Percentiles rank a stretch among this genome's conserved stretches.
Evolutionary conservation across 2,113 vertebrate genomes (phyloP).

Genomic region (Chionodraco myersi): DNA sequence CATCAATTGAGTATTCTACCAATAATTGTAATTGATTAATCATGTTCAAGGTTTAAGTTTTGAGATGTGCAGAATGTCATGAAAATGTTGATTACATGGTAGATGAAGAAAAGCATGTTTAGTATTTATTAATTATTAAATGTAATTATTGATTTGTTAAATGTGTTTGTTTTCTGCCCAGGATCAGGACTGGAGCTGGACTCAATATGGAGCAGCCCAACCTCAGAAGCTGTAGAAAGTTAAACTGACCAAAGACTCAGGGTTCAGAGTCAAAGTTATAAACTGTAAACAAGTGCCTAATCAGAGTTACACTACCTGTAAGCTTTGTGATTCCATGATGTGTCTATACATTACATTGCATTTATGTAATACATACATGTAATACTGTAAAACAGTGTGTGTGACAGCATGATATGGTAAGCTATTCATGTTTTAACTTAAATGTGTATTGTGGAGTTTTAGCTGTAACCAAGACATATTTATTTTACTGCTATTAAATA

Average conservation of each 20-base stretch:
- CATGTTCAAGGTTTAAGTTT: background rate
- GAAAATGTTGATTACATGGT: background rate
- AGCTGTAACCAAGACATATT: conserved; percentile 52
- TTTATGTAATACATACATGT: background rate
- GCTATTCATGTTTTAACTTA: conserved; percentile 40
- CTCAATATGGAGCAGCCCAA: conserved; percentile 77
- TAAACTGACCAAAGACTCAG: conserved; percentile 15
- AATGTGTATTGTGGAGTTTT: conserved; percentile 39
- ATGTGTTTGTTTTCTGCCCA: conserved; percentile 69
- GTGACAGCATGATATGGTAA: conserved; percentile 22
- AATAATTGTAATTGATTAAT: too few species aligned
- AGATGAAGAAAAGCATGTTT: background rate
- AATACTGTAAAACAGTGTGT: conserved; percentile 26
- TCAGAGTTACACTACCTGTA: conserved; percentile 33
- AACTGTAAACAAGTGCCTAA: conserved; percentile 41
- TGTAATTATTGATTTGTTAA: background rate
- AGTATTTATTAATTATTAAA: background rate
- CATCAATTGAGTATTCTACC: background rate
- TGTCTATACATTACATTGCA: conserved; percentile 8
- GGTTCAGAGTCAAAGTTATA: background rate
- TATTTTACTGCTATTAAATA: conserved; percentile 56
- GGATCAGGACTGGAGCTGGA: conserved; percentile 95
- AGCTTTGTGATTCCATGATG: conserved; percentile 32
- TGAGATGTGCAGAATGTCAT: background rate
- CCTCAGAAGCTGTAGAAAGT: conserved; percentile 54